phyloP scores from a whole-genome alignment of 2,888 invertebrate genomes.

The Syritta pipiens region DNA sequence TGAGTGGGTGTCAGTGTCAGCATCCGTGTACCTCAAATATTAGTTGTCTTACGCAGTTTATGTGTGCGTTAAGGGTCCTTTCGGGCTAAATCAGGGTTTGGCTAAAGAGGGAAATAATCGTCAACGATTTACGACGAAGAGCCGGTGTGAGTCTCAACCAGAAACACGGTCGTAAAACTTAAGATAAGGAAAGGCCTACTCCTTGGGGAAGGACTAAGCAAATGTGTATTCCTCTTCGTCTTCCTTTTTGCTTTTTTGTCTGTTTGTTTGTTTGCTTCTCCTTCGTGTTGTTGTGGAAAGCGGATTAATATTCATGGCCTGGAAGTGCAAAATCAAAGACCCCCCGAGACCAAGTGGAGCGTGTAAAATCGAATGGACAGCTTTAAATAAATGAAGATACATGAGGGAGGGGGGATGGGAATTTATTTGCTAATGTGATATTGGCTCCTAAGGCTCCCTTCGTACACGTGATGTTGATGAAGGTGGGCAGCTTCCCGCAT shows the following conservation, averaged over 20 bases:
- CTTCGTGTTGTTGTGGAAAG: not conserved
- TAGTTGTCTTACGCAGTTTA: conserved; percentile 55
- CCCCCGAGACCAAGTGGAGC: conserved; percentile 37
- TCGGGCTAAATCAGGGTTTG: not conserved
- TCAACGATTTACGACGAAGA: conserved; percentile 31
- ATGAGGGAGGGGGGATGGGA: too few species aligned
- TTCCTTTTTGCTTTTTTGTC: not conserved
- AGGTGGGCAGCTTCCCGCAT: too few species aligned
- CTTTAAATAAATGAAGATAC: too few species aligned
- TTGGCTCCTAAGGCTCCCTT: too few species aligned
- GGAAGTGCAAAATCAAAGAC: conserved; percentile 33
- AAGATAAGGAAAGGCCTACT: conserved; percentile 51
- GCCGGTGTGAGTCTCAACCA: not conserved
- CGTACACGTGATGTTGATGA: too few species aligned
- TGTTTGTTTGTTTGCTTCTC: conserved; percentile 7
- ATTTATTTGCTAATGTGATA: too few species aligned
- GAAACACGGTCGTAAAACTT: conserved; percentile 47
- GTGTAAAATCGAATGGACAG: conserved; percentile 21
- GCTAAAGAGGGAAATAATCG: conserved; percentile 29
- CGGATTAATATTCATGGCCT: conserved; percentile 44
- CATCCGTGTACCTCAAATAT: conserved; percentile 37
- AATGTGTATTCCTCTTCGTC: conserved; percentile 14
- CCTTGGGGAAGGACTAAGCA: conserved; percentile 19
- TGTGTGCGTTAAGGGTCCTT: conserved; percentile 28
- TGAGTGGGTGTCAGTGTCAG: conserved; percentile 60